Evolutionary conservation across 2,797 vertebrate species (phyloP).

Genomic region (Gymnoscopelus braueri): DNA sequence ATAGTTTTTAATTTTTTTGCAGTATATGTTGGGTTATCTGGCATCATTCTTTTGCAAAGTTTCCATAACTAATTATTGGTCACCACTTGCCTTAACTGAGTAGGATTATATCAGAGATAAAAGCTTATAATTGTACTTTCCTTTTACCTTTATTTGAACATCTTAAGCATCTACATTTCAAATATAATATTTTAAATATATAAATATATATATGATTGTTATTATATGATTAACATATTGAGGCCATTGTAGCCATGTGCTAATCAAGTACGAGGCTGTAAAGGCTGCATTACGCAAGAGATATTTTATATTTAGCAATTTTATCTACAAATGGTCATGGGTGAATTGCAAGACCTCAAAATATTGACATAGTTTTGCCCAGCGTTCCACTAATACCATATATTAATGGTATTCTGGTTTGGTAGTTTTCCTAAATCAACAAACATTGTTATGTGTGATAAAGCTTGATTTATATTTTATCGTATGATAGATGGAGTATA

Average conservation of each 20-base stretch:
- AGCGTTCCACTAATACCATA: constrained; percentile 28
- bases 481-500: too few species aligned
- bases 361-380: constrained; percentile 21
- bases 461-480: background rate
- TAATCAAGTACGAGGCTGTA: constrained; percentile 8
- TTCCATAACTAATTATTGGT: constrained; percentile 63
- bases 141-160: constrained; percentile 36
- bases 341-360: constrained; percentile 3
- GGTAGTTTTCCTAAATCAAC: constrained; percentile 34
- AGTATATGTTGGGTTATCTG: constrained; percentile 37
- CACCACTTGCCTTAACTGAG: constrained; percentile 76
- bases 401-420: constrained; percentile 26
- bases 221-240: background rate
- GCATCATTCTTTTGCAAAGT: constrained; percentile 43
- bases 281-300: constrained; percentile 11
- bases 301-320: constrained; percentile 43
- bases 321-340: constrained; percentile 16
- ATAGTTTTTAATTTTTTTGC: constrained; percentile 11
- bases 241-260: constrained; percentile 14
- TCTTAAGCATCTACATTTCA: constrained; percentile 26
- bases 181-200: constrained; percentile 11
- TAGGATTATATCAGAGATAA: constrained; percentile 52
- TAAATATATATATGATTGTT: background rate
- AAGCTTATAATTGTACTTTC: constrained; percentile 50
- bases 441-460: constrained; percentile 23